Evolutionary conservation across 2,113 vertebrate genomes (phyloP).

Genomic region (Desmodus rotundus): DNA sequence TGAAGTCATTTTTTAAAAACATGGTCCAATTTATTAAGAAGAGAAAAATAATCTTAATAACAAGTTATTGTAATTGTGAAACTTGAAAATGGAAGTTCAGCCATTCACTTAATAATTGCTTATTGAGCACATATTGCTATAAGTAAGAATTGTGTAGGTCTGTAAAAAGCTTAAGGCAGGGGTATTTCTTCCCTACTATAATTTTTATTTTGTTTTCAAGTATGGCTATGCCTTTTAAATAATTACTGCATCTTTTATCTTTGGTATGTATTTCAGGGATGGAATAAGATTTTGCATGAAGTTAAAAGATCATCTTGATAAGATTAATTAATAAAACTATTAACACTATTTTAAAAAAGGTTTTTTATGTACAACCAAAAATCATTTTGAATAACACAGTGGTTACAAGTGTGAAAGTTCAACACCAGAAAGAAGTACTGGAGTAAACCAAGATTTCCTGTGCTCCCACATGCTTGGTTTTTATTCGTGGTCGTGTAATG

Average conservation of each 20-base stretch:
- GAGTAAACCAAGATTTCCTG: neutral
- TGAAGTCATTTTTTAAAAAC: neutral
- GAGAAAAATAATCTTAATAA: neutral
- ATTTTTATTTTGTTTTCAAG: neutral
- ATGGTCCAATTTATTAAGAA: neutral
- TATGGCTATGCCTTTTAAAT: neutral
- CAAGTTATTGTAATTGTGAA: neutral
- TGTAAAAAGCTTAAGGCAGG: neutral
- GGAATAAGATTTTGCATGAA: neutral
- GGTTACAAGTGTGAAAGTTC: neutral
- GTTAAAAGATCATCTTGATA: neutral
- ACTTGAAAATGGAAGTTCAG: neutral
- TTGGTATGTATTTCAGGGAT: neutral
- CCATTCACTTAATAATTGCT: neutral
- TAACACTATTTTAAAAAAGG: neutral
- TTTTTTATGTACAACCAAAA: neutral
- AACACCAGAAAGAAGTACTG: neutral
- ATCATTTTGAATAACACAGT: neutral
- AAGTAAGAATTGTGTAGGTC: neutral
- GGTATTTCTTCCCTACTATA: neutral
- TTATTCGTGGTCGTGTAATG: neutral
- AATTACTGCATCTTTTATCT: neutral
- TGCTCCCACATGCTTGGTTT: neutral
- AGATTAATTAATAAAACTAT: neutral
- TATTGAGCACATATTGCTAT: neutral